Evolutionary conservation across 2,888 invertebrate species (phyloP), one percentile per base, ranked within the genome.

Genomic region (Andrena bicolor): DNA sequence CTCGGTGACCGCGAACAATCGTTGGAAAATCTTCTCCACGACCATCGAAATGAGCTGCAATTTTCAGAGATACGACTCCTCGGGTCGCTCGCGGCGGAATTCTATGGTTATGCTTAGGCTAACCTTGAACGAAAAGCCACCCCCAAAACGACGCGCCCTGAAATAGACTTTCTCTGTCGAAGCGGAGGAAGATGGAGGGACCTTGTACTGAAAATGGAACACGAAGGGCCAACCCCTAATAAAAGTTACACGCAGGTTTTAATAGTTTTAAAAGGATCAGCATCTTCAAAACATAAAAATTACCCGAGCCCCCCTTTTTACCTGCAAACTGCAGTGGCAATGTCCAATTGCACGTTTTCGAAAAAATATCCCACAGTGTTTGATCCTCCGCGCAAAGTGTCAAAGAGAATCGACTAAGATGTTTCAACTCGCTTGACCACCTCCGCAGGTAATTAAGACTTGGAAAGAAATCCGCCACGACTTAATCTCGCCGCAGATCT

Each of bases 1-100:
- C 71, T 75, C 82, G 74, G 56, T 65, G 77, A 72, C 71, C 79
- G 79, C 73, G 81, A 63, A 81, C 75, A 74, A 76, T 68, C 63
- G 76, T 60, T 73, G 61, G 41, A 73, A 72, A 76, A 80, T 71
- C 80, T 75, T 70, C 61, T 48, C 68, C 72, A 6, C 64, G 51
- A 76, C 64, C 69, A 72, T 68, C 51, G 72, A 72, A 68, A 72
- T 28, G 56, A 71, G 78, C 69, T 70, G 56, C 10, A 76, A 79
- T 76, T 79, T 76, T 70, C 76, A 10, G 56, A 49, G 63, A 49
- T 64, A 49, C 35, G 28, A 16, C 64, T 32, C 23, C 41, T 64
- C 35, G 56, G 41, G 48, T 61, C 68, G 48, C n/a, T 53, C 23
- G 28, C 53, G 8, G 7, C 41, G 20, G 30, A 56, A 51, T 68